These are phyloP conservation scores for Choloepus hoffmanni DNA, from an alignment of 2,113 vertebrate species.

Conservation along the genomic window DNA sequence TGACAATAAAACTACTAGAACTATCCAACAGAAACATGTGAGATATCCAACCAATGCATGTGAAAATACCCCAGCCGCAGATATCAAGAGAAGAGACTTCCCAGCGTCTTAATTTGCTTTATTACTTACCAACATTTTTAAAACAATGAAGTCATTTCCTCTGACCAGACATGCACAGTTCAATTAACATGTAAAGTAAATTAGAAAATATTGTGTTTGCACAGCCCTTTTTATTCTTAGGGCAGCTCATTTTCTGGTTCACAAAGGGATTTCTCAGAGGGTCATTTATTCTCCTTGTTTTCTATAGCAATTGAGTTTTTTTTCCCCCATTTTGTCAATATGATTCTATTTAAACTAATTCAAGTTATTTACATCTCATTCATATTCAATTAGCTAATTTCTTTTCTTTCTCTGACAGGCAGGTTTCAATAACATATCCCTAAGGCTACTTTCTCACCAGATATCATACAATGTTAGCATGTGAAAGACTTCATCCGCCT, in stretches of 20 bases:
- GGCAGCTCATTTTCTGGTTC: constrained; percentile 25
- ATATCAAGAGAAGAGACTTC: background rate
- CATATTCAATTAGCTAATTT: constrained; percentile 45
- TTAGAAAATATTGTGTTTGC: background rate
- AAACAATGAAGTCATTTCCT: constrained; percentile 15
- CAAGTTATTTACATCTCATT: constrained; percentile 64
- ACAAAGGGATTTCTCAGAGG: constrained; percentile 20
- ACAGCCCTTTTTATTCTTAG: background rate
- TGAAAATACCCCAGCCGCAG: background rate
- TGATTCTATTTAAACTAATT: constrained; percentile 64
- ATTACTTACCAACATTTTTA: background rate
- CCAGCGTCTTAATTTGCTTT: background rate
- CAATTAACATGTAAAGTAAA: background rate
- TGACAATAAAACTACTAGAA: constrained; percentile 24
- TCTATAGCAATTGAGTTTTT: background rate
- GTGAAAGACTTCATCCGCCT: background rate
- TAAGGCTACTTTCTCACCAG: constrained; percentile 16
- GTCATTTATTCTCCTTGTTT: constrained; percentile 48
- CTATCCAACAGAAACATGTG: background rate
- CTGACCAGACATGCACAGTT: background rate
- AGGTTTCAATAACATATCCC: constrained; percentile 15
- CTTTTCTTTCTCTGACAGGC: constrained; percentile 16
- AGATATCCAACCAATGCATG: background rate
- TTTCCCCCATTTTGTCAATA: background rate
- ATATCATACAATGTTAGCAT: background rate